These are phyloP conservation scores for Monopis laevigella DNA, from an alignment of 2,888 invertebrate species.

Conservation along the genomic window DNA sequence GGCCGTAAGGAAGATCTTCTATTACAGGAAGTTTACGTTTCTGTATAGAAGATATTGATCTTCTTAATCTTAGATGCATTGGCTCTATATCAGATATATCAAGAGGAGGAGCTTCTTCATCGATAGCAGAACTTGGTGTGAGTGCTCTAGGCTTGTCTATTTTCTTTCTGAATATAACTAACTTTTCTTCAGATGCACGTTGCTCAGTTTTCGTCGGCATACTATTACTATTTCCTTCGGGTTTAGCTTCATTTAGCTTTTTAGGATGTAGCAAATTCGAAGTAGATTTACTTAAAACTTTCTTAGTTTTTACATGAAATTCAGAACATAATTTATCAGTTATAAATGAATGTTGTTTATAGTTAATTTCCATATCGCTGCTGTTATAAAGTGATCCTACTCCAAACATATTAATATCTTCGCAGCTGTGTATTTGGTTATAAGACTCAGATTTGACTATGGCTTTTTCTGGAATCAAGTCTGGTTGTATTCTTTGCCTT, in stretches of 20 bases:
- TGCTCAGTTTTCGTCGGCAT: slow-evolving; percentile 61
- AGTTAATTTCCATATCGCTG: slow-evolving; percentile 63
- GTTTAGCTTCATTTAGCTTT: slow-evolving; percentile 55
- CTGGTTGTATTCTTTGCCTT: slow-evolving; percentile 61
- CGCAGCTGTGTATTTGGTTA: slow-evolving; percentile 62
- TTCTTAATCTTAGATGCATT: slow-evolving; percentile 53
- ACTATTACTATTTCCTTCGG: slow-evolving; percentile 58
- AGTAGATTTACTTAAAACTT: slow-evolving; percentile 70
- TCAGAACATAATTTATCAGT: slow-evolving; percentile 76
- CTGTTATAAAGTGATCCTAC: slow-evolving; percentile 64
- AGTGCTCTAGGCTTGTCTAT: slow-evolving; percentile 59
- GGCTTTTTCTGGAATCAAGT: slow-evolving; percentile 59
- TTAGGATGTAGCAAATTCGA: slow-evolving; percentile 70
- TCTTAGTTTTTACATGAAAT: slow-evolving; percentile 76
- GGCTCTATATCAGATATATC: slow-evolving; percentile 56
- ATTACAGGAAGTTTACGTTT: slow-evolving; percentile 63
- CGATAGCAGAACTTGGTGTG: slow-evolving; percentile 52
- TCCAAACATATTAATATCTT: slow-evolving; percentile 65
- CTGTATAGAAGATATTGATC: slow-evolving; percentile 63
- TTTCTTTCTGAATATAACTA: slow-evolving; percentile 54
- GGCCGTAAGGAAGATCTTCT: slow-evolving; percentile 76
- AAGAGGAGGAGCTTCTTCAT: slow-evolving; percentile 42
- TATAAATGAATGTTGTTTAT: slow-evolving; percentile 71
- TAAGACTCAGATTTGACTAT: slow-evolving; percentile 59
- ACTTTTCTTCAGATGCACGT: slow-evolving; percentile 41